Base-by-base conservation (phyloP, 2,797 vertebrate species). In the Sardinella longiceps region DNA sequence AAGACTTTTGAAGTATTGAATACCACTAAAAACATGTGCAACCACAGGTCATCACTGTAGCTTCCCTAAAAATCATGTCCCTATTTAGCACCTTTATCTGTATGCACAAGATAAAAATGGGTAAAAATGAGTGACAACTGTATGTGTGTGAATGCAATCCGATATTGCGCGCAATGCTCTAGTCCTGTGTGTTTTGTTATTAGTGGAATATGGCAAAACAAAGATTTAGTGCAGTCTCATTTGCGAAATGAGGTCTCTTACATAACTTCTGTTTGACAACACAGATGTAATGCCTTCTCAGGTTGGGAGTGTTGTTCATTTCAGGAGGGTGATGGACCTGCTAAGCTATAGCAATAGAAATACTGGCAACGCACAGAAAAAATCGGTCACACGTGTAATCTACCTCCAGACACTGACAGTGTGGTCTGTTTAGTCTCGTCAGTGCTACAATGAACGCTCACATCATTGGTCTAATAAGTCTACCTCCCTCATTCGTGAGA, bases 251-350 rank as follows among this genome's bases (percentile, higher is more conserved):
- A 43, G 70, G 20, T 77, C 70, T 77, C 70, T 77, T 77, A 77
- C 70, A 77, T 77, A 77, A 77, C 70, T 77, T 77, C 15, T 77
- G 70, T 77, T 77, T 77, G 70, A 77, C 70, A 77, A 39, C 18
- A 77, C 18, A 77, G 33, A 39, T 77, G 70, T 43, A 39, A 5
- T 20, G 70, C 70, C 20, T 77, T 77, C 70, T 43, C 33, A 43
- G 37, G 3, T 77, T 43, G 70, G 70, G 37, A 70, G 63, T 6
- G 70, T 43, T 6, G 33, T 77, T 77, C 70, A 23, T 77, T 77
- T 77, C 70, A 77, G 37, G 0, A 70, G 15, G 63, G 63, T 14
- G 18, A 18, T 30, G 63, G 25, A 70, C 30, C 30, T 33, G 63
- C 63, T 48, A 1, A 10, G 46, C 46, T 77, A 23, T 43, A 28